These are phyloP conservation scores for Gastrophysa polygoni DNA, from an alignment of 2,888 invertebrate species.

Conservation along the genomic window DNA sequence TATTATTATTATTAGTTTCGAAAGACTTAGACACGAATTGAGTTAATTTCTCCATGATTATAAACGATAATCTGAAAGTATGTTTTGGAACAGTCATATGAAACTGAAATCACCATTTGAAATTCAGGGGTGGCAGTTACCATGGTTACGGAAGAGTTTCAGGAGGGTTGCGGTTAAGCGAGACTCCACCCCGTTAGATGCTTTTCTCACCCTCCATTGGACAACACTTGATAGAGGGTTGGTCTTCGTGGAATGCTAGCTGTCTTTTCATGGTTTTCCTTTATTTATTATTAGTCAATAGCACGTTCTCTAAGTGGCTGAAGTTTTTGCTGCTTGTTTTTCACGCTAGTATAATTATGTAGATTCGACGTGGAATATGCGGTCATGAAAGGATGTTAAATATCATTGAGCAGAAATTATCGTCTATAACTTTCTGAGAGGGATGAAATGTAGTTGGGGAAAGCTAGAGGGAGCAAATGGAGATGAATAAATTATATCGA, in stretches of 20 bases:
- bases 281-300: constrained; percentile 56
- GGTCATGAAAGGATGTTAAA: constrained; percentile 30
- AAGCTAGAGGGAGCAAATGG: background rate
- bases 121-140: constrained; percentile 53
- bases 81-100: constrained; percentile 52
- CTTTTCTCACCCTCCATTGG: constrained; percentile 37
- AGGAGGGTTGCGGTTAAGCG: constrained; percentile 48
- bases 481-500: background rate
- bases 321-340: constrained; percentile 58
- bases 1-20: constrained; percentile 62
- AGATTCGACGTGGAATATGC: constrained; percentile 54
- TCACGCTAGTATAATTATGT: constrained; percentile 54
- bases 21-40: constrained; percentile 90
- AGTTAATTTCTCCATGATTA: constrained; percentile 83
- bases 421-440: constrained; percentile 23
- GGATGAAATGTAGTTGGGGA: constrained; percentile 5
- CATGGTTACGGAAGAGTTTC: constrained; percentile 51
- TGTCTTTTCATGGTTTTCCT: constrained; percentile 44
- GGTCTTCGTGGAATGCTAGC: constrained; percentile 38
- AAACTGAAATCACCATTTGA: constrained; percentile 53
- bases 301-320: constrained; percentile 57
- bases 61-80: constrained; percentile 50
- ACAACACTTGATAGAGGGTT: constrained; percentile 49
- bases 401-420: constrained; percentile 30
- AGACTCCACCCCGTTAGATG: constrained; percentile 49